A percentile compares a stretch with the other conserved stretches of the same genome.
Evolutionary conservation across 2,888 invertebrate species (phyloP).

Genomic region (Meliscaeva auricollis): DNA sequence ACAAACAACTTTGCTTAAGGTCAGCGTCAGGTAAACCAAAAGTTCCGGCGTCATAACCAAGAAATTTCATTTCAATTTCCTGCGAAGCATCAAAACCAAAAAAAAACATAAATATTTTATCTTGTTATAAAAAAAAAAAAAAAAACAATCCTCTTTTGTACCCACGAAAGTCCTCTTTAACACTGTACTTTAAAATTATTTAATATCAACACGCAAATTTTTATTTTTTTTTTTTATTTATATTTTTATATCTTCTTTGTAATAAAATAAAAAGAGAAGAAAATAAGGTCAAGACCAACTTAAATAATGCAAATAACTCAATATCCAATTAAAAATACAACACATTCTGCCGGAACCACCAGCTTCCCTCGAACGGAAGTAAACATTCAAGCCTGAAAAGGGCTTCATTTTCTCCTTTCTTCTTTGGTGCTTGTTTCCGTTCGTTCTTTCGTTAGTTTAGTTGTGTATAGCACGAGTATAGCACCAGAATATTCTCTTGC

Average conservation of each 20-base stretch:
- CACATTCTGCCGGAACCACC: conserved; percentile 53
- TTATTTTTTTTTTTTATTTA: no score
- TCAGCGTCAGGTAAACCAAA: neutral
- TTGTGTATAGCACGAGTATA: conserved; percentile 12
- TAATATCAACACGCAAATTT: neutral
- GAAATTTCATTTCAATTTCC: neutral
- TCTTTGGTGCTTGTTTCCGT: conserved; percentile 57
- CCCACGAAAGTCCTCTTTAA: neutral
- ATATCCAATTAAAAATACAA: conserved; percentile 65
- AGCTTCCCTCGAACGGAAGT: conserved; percentile 57
- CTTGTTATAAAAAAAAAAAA: neutral
- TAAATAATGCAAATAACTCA: conserved; percentile 53
- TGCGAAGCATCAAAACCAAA: neutral
- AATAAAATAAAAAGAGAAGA: neutral
- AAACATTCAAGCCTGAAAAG: conserved; percentile 69
- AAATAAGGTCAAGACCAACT: conserved; percentile 63
- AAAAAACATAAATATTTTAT: neutral
- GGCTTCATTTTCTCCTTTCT: conserved; percentile 61
- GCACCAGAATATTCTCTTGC: conserved; percentile 5
- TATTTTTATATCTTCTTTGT: neutral
- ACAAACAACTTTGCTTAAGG: neutral
- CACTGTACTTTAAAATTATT: neutral
- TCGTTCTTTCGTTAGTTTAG: conserved; percentile 6
- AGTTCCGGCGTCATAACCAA: neutral
- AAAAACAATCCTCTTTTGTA: neutral